Base-by-base conservation (phyloP, 2,797 vertebrate species). In the Orestias chungarensis region DNA sequence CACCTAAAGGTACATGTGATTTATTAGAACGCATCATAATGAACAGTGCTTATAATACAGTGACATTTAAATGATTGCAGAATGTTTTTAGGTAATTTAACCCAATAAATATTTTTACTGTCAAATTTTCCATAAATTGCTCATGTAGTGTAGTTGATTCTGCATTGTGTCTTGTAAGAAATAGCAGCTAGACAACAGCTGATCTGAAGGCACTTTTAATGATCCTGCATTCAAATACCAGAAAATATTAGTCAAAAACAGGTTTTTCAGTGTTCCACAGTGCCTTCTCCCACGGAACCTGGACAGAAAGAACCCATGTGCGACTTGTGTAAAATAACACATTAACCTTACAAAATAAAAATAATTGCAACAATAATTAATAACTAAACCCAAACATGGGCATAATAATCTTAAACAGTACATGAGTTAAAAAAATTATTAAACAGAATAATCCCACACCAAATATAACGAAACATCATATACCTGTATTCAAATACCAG, bases 41-140 rank as follows among this genome's bases (percentile, higher is more conserved):
- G 89, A 92, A 81, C 85, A 86, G 91, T 90, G 90, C 87, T 91
- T 90, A 88, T 85, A 88, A 91, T 91, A 90, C 78, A 86, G 81
- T 87, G 84, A 90, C 85, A 91, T 91, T 90, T 89, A 84, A 88
- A 85, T 86, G 55, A 89, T 89, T 81, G 86, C 75, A 81, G 69
- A 85, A 83, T 78, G 77, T 87, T 87, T 76, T 76, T 79, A 83
- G 81, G 78, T 87, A 88, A 90, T 76, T 87, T 85, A 87, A 74
- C 75, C 83, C 71, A 64, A 83, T 74, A 64, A 85, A 79, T 81
- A 68, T 86, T 89, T 84, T 69, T 68, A 82, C 64, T 66, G 70
- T 57, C 70, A 76, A 81, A 82, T 88, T 84, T 74, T 80, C 78
- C 64, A 75, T 49, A 78, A 64, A 43, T 35, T 69, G 62, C 55